These are phyloP conservation scores for Latrodectus hesperus DNA, from an alignment of 2,888 invertebrate genomes.

Conservation along the genomic window DNA sequence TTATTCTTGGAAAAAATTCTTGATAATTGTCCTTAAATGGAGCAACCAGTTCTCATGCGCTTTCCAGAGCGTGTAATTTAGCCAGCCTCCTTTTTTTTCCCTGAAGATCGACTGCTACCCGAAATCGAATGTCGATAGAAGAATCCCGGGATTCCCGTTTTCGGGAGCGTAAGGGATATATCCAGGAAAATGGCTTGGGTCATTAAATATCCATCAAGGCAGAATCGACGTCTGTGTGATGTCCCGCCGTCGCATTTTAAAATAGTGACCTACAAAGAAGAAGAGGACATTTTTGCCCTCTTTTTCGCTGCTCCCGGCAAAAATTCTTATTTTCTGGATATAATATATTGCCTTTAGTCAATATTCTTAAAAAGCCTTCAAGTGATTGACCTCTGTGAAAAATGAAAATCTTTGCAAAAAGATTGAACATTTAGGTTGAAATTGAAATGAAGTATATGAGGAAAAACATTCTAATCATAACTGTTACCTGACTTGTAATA, in stretches of 20 bases:
- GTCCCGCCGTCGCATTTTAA: conserved; percentile 34
- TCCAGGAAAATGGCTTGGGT: conserved; percentile 43
- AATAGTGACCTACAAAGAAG: conserved; percentile 1
- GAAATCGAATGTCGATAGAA: conserved; percentile 51
- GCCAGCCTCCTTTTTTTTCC: neutral
- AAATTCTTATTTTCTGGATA: too few species aligned
- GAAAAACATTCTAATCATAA: too few species aligned
- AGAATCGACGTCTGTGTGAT: conserved; percentile 45
- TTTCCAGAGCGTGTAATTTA: conserved; percentile 34
- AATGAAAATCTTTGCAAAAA: too few species aligned
- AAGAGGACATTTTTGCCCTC: neutral
- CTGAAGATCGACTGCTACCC: conserved; percentile 30
- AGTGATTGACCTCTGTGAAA: too few species aligned
- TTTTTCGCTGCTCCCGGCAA: neutral
- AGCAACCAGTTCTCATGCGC: conserved; percentile 4
- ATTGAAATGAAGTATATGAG: too few species aligned
- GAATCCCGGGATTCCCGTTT: conserved; percentile 13
- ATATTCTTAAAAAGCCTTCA: too few species aligned
- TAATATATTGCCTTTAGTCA: too few species aligned
- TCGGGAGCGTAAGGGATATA: conserved; percentile 25
- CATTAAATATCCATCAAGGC: conserved; percentile 66
- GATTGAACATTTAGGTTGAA: too few species aligned
- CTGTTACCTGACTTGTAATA: too few species aligned
- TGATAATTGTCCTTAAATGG: conserved; percentile 33
- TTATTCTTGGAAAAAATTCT: neutral